Evolutionary conservation across 1,140 invertebrate genomes (phyloP).

Genomic region (Mya arenaria): DNA sequence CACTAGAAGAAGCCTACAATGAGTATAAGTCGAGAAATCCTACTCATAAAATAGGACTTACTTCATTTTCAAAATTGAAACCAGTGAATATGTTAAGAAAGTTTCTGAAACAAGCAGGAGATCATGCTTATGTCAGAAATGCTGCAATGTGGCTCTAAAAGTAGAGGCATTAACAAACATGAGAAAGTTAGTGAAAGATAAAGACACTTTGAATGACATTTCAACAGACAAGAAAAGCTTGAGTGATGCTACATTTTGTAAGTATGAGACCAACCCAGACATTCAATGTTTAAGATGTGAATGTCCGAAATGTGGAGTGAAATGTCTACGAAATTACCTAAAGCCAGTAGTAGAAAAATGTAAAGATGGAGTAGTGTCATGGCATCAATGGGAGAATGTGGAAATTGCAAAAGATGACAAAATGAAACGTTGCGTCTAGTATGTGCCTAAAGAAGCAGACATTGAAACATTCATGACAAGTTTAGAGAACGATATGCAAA

Average conservation of each 20-base stretch:
- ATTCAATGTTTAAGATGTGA: conserved; percentile 28
- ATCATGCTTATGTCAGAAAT: conserved; percentile 53
- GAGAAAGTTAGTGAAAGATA: conserved; percentile 5
- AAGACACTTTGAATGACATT: background rate
- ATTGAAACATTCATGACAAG: conserved; percentile 18
- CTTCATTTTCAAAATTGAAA: conserved; percentile 50
- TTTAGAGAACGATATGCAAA: conserved; percentile 13
- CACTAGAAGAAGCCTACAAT: conserved; percentile 39
- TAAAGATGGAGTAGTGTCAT: too few species aligned
- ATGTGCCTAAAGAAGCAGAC: conserved; percentile 27
- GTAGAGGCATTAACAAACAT: conserved; percentile 38
- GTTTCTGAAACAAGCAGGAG: conserved; percentile 46
- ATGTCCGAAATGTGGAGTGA: conserved; percentile 30
- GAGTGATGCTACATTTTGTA: conserved; percentile 28
- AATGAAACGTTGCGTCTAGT: conserved; percentile 43
- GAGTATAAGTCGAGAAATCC: conserved; percentile 36
- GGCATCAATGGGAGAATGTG: conserved; percentile 50
- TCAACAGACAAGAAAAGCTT: background rate
- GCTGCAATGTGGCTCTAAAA: conserved; percentile 58
- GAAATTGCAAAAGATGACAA: conserved; percentile 45
- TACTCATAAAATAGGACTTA: conserved; percentile 40
- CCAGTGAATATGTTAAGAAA: conserved; percentile 51
- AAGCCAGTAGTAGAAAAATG: conserved; percentile 11
- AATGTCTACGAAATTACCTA: conserved; percentile 20
- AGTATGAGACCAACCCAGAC: conserved; percentile 19